A percentile compares a stretch with the other conserved stretches of the same genome.
Conservation (phyloP, 1,140 invertebrate species). For the Eumaeus atala region DNA sequence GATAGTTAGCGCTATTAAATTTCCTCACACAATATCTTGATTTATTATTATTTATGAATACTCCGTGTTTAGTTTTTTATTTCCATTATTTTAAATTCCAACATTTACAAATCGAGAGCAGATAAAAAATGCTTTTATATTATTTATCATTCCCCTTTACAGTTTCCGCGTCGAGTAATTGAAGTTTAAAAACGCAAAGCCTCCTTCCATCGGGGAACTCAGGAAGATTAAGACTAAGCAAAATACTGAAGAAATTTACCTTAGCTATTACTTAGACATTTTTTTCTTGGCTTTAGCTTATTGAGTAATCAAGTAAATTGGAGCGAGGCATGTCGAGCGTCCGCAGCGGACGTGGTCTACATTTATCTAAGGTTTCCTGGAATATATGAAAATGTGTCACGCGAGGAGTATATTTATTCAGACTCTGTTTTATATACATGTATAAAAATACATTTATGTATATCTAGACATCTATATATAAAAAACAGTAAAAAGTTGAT, state of each 20-base stretch:
- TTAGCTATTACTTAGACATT: constrained; percentile 30
- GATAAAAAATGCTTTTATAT: constrained; percentile 6
- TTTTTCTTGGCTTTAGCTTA: constrained; percentile 28
- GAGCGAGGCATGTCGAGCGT: not conserved
- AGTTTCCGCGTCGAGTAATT: constrained; percentile 8
- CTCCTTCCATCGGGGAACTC: constrained; percentile 19
- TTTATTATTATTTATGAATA: too few relatives aligned
- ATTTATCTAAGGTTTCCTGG: constrained; percentile 6
- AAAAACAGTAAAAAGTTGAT: too few relatives aligned
- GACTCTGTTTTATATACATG: not conserved
- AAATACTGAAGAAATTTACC: constrained; percentile 23
- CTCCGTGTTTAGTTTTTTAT: too few relatives aligned
- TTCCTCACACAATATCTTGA: too few relatives aligned
- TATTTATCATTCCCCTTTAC: constrained; percentile 6
- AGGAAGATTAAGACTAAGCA: constrained; percentile 26
- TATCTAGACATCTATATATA: too few relatives aligned
- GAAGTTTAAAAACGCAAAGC: constrained; percentile 8
- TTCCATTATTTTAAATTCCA: too few relatives aligned
- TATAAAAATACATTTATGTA: too few relatives aligned
- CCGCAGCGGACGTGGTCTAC: constrained; percentile 15
- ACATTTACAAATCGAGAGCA: not conserved
- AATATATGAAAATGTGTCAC: constrained; percentile 5
- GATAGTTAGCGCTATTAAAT: too few relatives aligned
- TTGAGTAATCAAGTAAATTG: constrained; percentile 34
- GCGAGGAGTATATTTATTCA: not conserved